Conservation (phyloP, 53 echinoderm and acorn worm species). For the Actinopyga echinites region DNA sequence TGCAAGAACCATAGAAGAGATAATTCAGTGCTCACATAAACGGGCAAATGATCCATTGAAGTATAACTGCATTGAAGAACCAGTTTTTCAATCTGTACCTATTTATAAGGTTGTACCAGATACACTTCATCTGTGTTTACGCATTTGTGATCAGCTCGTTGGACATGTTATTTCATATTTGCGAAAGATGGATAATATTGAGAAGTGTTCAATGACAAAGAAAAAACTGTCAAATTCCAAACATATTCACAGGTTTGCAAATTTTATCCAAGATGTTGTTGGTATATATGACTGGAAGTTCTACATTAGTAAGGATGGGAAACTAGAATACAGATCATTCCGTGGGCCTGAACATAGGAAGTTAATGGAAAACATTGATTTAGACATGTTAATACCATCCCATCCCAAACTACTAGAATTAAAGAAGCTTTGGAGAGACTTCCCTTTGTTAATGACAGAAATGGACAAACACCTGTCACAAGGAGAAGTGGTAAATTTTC, state of each 20-base stretch:
- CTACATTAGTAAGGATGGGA: constrained; percentile 26
- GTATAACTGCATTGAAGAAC: constrained; percentile 41
- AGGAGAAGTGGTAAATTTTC: constrained; percentile 15
- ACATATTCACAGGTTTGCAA: constrained; percentile 6
- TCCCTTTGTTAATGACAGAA: constrained; percentile 26
- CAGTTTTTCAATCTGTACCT: constrained; percentile 35
- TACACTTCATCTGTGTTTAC: constrained; percentile 53
- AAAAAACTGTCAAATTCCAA: neutral
- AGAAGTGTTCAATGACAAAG: constrained; percentile 9
- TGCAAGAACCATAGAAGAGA: constrained; percentile 44
- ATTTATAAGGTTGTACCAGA: constrained; percentile 44
- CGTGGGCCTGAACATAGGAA: constrained; percentile 26
- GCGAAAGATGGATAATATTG: constrained; percentile 38
- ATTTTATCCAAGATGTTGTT: constrained; percentile 10
- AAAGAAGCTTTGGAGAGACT: constrained; percentile 28
- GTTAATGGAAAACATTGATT: constrained; percentile 32
- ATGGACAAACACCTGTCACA: constrained; percentile 33
- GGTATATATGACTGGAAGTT: constrained; percentile 30
- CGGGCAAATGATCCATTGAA: constrained; percentile 14
- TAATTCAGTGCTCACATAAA: constrained; percentile 33
- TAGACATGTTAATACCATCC: constrained; percentile 39
- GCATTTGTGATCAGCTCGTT: constrained; percentile 58
- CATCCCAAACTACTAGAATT: constrained; percentile 33
- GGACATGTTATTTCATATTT: constrained; percentile 52
- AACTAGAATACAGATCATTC: constrained; percentile 19